These are phyloP conservation scores for Trinectes maculatus DNA, from an alignment of 2,113 vertebrate species.

Conservation along the genomic window DNA sequence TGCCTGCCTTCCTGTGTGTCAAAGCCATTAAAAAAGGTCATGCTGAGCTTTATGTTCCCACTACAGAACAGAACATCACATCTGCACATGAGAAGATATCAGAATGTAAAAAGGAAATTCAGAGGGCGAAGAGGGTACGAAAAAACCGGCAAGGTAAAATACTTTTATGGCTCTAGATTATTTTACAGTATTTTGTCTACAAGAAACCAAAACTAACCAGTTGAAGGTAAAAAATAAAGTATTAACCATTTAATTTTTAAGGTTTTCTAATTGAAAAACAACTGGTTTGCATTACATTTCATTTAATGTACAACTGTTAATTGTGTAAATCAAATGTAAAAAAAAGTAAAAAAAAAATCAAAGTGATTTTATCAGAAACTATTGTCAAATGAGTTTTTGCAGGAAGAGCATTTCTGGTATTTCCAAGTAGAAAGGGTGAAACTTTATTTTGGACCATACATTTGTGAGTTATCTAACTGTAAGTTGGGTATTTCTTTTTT, in stretches of 20 bases:
- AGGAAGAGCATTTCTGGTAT: too few species aligned
- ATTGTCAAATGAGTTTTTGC: neutral
- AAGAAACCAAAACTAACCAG: too few species aligned
- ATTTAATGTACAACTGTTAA: neutral
- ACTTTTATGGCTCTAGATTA: neutral
- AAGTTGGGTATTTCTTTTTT: slow-evolving; percentile 11
- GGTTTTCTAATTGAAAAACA: neutral
- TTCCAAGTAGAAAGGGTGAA: too few species aligned
- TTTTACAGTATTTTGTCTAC: too few species aligned
- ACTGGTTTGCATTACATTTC: neutral
- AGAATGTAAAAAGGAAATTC: slow-evolving; percentile 98
- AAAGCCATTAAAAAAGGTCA: neutral
- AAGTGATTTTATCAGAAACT: neutral
- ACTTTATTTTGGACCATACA: too few species aligned
- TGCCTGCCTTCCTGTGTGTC: neutral
- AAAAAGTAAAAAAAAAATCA: too few species aligned
- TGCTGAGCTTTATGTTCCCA: neutral
- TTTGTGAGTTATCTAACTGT: neutral
- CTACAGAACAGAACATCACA: slow-evolving; percentile 90
- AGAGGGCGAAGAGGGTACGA: slow-evolving; percentile 95
- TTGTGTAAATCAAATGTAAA: neutral
- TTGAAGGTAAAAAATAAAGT: too few species aligned
- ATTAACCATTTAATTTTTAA: too few species aligned
- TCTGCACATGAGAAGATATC: slow-evolving; percentile 97
- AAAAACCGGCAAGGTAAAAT: slow-evolving; percentile 96